These are phyloP conservation scores for Hippocampus abdominalis DNA, from an alignment of 2,113 vertebrate genomes.

Conservation along the genomic window DNA sequence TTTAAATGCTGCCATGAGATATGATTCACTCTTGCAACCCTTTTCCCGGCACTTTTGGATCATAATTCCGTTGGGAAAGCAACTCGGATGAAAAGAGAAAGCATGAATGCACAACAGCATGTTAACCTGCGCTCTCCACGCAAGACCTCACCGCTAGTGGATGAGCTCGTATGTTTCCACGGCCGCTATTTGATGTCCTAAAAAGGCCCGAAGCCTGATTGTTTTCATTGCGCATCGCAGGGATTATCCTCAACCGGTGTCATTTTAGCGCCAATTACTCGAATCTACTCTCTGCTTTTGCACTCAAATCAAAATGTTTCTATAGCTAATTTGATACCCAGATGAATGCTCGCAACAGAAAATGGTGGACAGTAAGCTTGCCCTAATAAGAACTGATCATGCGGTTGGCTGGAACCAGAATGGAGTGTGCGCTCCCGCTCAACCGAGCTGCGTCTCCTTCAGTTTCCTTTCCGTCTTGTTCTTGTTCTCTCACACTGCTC, in stretches of 20 bases:
- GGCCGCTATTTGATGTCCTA: slow-evolving; percentile 4
- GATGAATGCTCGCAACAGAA: slow-evolving; percentile 9
- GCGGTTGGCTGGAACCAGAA: slow-evolving; percentile 50
- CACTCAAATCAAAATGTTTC: slow-evolving; percentile 11
- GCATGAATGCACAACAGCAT: neutral
- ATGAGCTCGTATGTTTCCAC: neutral
- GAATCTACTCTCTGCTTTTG: slow-evolving; percentile 40
- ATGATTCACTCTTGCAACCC: too few species aligned
- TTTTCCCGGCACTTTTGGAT: too few species aligned
- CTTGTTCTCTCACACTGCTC: neutral
- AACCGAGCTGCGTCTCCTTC: slow-evolving; percentile 22
- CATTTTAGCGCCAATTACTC: slow-evolving; percentile 43
- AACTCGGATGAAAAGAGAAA: neutral
- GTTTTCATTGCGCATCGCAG: slow-evolving; percentile 34
- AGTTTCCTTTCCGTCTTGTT: slow-evolving; percentile 2
- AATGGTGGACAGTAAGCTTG: slow-evolving; percentile 56
- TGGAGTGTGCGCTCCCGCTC: slow-evolving; percentile 43
- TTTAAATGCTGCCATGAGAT: too few species aligned
- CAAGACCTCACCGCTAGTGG: neutral
- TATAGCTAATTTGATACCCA: slow-evolving; percentile 23
- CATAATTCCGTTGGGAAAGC: neutral
- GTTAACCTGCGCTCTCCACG: neutral
- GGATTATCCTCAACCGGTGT: slow-evolving; percentile 47
- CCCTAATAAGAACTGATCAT: slow-evolving; percentile 58
- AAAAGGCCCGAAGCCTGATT: slow-evolving; percentile 16